Percentiles rank a stretch among this genome's conserved stretches.
phyloP scores from a whole-genome alignment of 1,140 invertebrate species.

The Daktulosphaira vitifoliae region DNA sequence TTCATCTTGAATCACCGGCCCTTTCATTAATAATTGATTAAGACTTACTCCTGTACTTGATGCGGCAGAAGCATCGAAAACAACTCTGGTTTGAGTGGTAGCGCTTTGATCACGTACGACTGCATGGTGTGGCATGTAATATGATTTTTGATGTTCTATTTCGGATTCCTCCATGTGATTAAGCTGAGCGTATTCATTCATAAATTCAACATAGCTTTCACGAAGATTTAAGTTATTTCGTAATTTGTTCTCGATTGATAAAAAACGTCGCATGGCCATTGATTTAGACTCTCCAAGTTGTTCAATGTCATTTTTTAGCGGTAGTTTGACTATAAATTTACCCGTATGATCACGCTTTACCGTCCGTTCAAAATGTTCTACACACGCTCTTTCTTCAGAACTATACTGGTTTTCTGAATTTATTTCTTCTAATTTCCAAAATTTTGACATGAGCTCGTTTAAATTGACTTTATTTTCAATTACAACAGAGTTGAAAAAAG shows the following conservation, averaged over 20 bases:
- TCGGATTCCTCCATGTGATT: conserved; percentile 3
- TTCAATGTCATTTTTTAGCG: not conserved
- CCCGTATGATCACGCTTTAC: not conserved
- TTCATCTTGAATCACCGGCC: no score
- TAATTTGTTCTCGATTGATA: not conserved
- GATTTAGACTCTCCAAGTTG: not conserved
- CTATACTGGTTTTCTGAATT: not conserved
- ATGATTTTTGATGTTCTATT: not conserved
- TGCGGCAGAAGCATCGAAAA: not conserved
- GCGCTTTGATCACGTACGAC: not conserved
- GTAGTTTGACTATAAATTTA: not conserved
- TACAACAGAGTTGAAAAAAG: not conserved
- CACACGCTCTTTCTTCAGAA: no score
- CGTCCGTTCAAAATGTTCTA: no score
- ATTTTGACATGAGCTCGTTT: not conserved
- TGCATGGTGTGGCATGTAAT: not conserved
- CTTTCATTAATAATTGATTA: conserved; percentile 16
- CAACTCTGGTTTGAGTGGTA: not conserved
- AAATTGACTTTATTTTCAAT: not conserved
- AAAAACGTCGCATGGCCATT: not conserved
- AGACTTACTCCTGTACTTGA: not conserved
- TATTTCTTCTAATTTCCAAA: not conserved
- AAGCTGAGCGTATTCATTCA: not conserved
- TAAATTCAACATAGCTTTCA: not conserved
- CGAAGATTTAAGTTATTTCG: not conserved